A percentile compares a stretch with the other conserved stretches of the same genome.
Conservation (phyloP, 2,797 vertebrate genomes). For the Gastrophryne carolinensis region DNA sequence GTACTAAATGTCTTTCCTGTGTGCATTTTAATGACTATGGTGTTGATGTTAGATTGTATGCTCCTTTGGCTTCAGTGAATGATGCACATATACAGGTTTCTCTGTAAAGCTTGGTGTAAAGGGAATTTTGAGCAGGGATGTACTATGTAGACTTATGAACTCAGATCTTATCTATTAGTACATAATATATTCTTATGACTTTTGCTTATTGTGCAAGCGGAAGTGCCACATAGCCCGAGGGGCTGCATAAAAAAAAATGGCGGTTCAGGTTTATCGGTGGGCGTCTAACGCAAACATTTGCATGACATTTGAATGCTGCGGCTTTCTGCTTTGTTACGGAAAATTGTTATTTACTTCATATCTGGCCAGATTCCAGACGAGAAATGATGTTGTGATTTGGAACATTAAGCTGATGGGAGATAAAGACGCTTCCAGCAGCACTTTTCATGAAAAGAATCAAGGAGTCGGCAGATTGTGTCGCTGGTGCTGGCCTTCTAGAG, state of each 20-base stretch:
- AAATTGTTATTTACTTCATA: slow-evolving; percentile 33
- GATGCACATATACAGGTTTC: too few species aligned
- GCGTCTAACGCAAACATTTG: slow-evolving; percentile 19
- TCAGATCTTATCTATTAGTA: too few species aligned
- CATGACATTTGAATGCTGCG: slow-evolving; percentile 11
- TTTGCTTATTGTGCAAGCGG: neutral
- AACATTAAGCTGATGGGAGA: slow-evolving; percentile 33
- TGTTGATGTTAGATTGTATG: too few species aligned
- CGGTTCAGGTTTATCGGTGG: slow-evolving; percentile 31
- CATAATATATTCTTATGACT: too few species aligned
- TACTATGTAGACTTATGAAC: too few species aligned
- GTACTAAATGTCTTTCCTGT: too few species aligned
- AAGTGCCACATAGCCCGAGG: neutral
- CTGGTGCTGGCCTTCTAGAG: neutral
- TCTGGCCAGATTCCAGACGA: slow-evolving; percentile 19
- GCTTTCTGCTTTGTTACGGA: slow-evolving; percentile 26
- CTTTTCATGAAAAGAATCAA: slow-evolving; percentile 5
- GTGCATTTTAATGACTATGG: too few species aligned
- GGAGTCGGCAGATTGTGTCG: slow-evolving; percentile 13
- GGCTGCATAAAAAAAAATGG: slow-evolving; percentile 5
- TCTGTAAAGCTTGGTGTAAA: too few species aligned
- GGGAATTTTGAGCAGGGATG: too few species aligned
- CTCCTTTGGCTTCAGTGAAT: too few species aligned
- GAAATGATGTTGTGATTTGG: slow-evolving; percentile 38
- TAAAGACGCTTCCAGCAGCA: slow-evolving; percentile 34